Base-by-base conservation (phyloP, 2,797 vertebrate genomes). In the Falco berigora region DNA sequence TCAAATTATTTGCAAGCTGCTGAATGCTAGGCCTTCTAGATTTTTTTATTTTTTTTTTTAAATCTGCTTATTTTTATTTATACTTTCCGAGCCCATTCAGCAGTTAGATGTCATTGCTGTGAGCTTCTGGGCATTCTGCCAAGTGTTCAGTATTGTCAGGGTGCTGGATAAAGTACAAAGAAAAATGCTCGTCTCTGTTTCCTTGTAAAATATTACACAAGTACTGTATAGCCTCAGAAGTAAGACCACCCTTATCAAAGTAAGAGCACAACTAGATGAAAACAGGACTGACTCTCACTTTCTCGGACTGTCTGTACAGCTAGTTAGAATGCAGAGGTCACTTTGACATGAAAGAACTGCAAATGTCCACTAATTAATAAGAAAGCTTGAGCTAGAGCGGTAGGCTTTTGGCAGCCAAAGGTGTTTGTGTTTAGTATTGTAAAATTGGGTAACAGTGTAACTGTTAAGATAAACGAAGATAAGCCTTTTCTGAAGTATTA, bases 91-190 rank as follows among this genome's bases (percentile, higher is more conserved):
- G 63, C 71, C 80, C 89, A 53, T 94, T 95, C 84, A 86, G 61
- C 17, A 7, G 52, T 88, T 90, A 67, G n/a, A 84, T 94, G 73
- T 96, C 85, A 73, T 17, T 93, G 80, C 86, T 93, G 62, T 73
- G 74, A 95, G 78, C 56, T 71, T 55, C 94, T 96, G 79, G 94
- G 96, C 90, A 47, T 67, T 79, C 74, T 95, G 80, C 95, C 96
- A 96, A 94, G 63, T 21, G 66, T 86, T 94, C 93, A 74, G 53
- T 90, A 58, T 81, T 95, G 91, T 95, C 85, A 92, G 77, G 20
- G 25, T 91, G 77, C 59, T 96, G 84, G 91, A 77, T 92, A 69
- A 90, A 88, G 82, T 93, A 88, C 61, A 88, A 94, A 92, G 86
- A 32, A 78, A 94, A 91, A 76, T 23, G 36, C 59, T 92, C 72